phyloP scores from a whole-genome alignment of 2,888 invertebrate species.

The Hybos culiciformis region DNA sequence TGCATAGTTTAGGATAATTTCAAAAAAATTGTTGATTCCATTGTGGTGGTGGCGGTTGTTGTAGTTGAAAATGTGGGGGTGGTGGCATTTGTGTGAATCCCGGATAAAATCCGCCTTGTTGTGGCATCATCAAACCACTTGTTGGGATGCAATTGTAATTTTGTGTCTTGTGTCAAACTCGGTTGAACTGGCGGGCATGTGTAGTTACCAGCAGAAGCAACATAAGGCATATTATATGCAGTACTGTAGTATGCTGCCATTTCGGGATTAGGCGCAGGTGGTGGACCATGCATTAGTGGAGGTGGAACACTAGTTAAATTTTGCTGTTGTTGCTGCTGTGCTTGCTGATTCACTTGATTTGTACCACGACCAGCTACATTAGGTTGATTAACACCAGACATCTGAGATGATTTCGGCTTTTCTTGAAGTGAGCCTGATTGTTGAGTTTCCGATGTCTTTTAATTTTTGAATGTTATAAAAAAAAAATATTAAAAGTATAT shows the following conservation, averaged over 20 bases:
- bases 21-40: slow-evolving; percentile 7
- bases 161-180: slow-evolving; percentile 12
- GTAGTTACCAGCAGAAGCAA: slow-evolving; percentile 7
- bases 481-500: too few species aligned
- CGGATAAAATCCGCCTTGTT: neutral
- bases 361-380: neutral
- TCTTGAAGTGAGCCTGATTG: neutral
- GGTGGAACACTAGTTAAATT: neutral
- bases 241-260: slow-evolving; percentile 9
- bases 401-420: neutral
- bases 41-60: slow-evolving; percentile 12
- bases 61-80: slow-evolving; percentile 33
- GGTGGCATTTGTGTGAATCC: slow-evolving; percentile 35
- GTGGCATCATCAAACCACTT: neutral
- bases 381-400: neutral
- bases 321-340: slow-evolving; percentile 3
- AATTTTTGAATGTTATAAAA: too few species aligned
- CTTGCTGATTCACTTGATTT: slow-evolving; percentile 40
- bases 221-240: slow-evolving; percentile 3
- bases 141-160: slow-evolving; percentile 12
- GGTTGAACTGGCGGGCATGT: slow-evolving; percentile 10
- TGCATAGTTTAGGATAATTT: too few species aligned
- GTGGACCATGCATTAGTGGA: neutral
- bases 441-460: too few species aligned
- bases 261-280: slow-evolving; percentile 8